Evolutionary conservation across 92 coral and sea anemone species (phyloP).

Genomic region (Palythoa grandis): DNA sequence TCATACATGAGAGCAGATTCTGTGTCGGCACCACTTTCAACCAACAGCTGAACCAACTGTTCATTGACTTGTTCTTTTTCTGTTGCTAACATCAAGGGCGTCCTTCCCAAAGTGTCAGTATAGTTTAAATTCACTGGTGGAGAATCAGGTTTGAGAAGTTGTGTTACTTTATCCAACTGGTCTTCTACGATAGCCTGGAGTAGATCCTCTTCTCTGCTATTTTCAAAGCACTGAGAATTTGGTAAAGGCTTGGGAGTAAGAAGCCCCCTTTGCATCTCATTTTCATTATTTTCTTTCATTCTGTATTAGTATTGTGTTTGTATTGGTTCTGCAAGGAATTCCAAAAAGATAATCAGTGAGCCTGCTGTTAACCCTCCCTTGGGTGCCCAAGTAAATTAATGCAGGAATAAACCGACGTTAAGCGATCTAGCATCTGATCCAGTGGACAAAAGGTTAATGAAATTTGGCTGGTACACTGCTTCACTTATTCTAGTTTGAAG

Average conservation of each 20-base stretch:
- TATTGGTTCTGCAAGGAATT: background rate
- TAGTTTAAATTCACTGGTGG: constrained; percentile 10
- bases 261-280: background rate
- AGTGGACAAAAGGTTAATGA: too few species aligned
- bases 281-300: background rate
- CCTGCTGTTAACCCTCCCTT: background rate
- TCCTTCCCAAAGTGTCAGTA: constrained; percentile 35
- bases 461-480: too few species aligned
- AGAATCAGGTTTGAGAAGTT: background rate
- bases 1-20: constrained; percentile 40
- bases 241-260: background rate
- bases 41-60: constrained; percentile 18
- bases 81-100: constrained; percentile 30
- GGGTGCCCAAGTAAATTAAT: too few species aligned
- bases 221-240: background rate
- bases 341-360: background rate
- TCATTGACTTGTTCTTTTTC: background rate
- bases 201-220: background rate
- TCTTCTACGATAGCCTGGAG: background rate
- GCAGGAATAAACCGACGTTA: too few species aligned
- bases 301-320: background rate
- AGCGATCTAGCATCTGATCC: too few species aligned
- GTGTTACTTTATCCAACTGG: background rate
- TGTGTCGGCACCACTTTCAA: constrained; percentile 40
- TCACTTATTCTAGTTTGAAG: too few species aligned